Conservation (phyloP, 2,888 invertebrate species). For the Tortrix viridana region DNA sequence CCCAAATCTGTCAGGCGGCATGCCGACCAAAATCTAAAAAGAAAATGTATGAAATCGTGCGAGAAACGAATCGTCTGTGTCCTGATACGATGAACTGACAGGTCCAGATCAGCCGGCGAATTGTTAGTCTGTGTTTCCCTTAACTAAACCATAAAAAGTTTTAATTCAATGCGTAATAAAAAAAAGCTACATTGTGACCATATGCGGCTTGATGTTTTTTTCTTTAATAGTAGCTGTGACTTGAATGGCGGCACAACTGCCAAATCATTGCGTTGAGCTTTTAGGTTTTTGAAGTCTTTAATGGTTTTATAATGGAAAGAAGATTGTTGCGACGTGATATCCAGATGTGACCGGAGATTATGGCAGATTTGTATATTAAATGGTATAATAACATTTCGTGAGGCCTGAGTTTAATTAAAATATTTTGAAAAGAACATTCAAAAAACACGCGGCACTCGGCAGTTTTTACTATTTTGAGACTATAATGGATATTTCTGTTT, state of each 20-base stretch:
- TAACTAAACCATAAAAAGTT: neutral
- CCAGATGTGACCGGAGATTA: conserved; percentile 23
- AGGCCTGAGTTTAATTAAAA: too few relatives aligned
- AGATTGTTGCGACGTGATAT: conserved; percentile 19
- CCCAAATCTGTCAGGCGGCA: too few relatives aligned
- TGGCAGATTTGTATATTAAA: neutral
- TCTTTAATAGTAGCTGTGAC: conserved; percentile 18
- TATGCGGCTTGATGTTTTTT: conserved; percentile 17
- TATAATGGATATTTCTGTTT: too few relatives aligned
- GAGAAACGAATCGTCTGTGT: too few relatives aligned
- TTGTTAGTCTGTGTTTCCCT: too few relatives aligned
- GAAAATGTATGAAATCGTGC: too few relatives aligned
- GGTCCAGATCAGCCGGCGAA: too few relatives aligned
- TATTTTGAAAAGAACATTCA: too few relatives aligned
- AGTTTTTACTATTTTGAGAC: too few relatives aligned
- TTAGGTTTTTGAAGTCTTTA: conserved; percentile 30
- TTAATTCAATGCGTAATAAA: neutral
- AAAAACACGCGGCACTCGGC: too few relatives aligned
- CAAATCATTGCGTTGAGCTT: conserved; percentile 34
- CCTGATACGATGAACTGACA: too few relatives aligned
- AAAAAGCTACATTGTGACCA: conserved; percentile 3
- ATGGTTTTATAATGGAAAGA: conserved; percentile 36
- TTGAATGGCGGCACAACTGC: conserved; percentile 25
- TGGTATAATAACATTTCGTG: neutral
- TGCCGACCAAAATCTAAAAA: too few relatives aligned